Evolutionary conservation across 2,797 vertebrate genomes (phyloP).

Genomic region (Trachurus trachurus): DNA sequence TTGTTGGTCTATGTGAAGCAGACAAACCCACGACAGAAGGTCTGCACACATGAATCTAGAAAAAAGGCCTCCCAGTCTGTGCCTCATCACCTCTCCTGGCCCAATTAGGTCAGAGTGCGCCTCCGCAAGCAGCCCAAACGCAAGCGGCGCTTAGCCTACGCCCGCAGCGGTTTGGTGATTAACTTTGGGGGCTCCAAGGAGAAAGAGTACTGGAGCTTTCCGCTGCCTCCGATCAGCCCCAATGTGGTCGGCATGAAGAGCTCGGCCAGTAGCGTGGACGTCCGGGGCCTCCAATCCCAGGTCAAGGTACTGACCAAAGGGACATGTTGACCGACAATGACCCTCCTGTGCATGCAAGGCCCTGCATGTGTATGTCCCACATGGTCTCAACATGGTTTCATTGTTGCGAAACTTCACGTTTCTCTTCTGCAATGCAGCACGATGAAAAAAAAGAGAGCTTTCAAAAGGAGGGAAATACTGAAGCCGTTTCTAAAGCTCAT

Average conservation of each 20-base stretch:
- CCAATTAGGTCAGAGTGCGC: slow-evolving; percentile 75
- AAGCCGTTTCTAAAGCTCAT: slow-evolving; percentile 49
- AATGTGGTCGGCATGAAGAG: slow-evolving; percentile 70
- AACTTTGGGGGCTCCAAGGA: slow-evolving; percentile 77
- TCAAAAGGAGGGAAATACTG: slow-evolving; percentile 23
- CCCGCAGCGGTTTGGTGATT: slow-evolving; percentile 83
- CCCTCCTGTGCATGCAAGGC: slow-evolving; percentile 65
- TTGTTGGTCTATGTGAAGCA: slow-evolving; percentile 24
- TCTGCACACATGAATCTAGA: slow-evolving; percentile 6
- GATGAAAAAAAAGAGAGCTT: slow-evolving; percentile 46
- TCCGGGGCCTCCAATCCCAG: slow-evolving; percentile 58
- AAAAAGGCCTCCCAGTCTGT: slow-evolving; percentile 37
- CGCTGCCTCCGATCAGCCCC: slow-evolving; percentile 82
- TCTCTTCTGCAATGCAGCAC: slow-evolving; percentile 37
- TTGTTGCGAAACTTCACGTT: slow-evolving; percentile 45
- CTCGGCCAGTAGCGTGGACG: slow-evolving; percentile 69
- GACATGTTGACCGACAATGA: slow-evolving; percentile 6
- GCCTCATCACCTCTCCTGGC: slow-evolving; percentile 72
- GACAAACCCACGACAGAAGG: slow-evolving; percentile 11
- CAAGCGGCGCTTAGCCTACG: slow-evolving; percentile 83
- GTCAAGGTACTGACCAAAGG: slow-evolving; percentile 75
- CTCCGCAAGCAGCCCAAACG: slow-evolving; percentile 73
- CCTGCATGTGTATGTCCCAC: slow-evolving; percentile 67
- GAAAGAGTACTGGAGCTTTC: slow-evolving; percentile 86
- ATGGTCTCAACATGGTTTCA: slow-evolving; percentile 20